Conservation (phyloP, 1,140 invertebrate genomes). For the Radopholus similis region DNA sequence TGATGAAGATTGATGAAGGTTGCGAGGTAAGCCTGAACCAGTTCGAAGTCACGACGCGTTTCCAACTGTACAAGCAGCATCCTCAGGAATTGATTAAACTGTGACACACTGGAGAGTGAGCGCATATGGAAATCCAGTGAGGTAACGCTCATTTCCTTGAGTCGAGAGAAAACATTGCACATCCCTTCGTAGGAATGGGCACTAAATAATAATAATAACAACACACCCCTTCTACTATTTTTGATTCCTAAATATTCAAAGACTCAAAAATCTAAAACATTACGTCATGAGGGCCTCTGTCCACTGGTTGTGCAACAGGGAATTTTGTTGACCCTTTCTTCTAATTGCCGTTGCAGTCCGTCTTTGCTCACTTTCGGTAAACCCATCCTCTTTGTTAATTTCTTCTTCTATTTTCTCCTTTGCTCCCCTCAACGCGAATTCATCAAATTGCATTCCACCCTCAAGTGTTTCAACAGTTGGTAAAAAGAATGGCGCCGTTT, state of each 20-base stretch:
- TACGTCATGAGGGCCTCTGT: constrained; percentile 31
- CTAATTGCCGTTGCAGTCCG: not conserved
- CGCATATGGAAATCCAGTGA: constrained; percentile 84
- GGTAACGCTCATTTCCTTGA: constrained; percentile 79
- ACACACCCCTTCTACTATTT: no score
- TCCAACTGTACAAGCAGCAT: constrained; percentile 72
- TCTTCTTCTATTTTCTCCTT: constrained; percentile 57
- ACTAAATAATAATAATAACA: constrained; percentile 33
- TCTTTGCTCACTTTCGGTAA: not conserved
- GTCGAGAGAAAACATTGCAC: constrained; percentile 67
- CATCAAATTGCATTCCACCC: constrained; percentile 62
- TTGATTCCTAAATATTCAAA: constrained; percentile 16
- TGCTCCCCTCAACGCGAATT: constrained; percentile 61
- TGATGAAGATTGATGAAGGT: constrained; percentile 81
- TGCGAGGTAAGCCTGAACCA: constrained; percentile 84
- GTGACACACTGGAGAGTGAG: constrained; percentile 69
- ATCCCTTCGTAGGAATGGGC: constrained; percentile 35
- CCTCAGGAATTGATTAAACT: constrained; percentile 75
- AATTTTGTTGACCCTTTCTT: not conserved
- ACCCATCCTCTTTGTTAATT: constrained; percentile 42
- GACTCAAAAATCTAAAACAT: not conserved
- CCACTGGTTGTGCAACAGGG: constrained; percentile 21
- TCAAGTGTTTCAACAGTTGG: constrained; percentile 72
- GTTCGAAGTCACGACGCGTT: constrained; percentile 79
- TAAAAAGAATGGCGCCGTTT: constrained; percentile 87